These are phyloP conservation scores for Syrrhaptes paradoxus DNA, from an alignment of 2,113 vertebrate genomes.

Conservation along the genomic window DNA sequence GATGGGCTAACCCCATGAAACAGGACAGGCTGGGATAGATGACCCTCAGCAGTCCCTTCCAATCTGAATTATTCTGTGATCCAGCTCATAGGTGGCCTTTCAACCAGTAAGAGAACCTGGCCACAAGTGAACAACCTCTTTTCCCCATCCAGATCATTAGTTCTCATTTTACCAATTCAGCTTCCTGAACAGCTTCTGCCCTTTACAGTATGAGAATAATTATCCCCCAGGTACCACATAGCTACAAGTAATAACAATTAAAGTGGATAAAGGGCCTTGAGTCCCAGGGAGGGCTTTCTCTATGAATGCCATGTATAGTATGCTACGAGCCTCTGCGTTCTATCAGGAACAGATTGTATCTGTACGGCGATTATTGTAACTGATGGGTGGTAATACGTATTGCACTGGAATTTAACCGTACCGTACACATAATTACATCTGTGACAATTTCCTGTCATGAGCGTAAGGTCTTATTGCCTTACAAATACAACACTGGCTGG, in stretches of 20 bases:
- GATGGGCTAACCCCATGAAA: neutral
- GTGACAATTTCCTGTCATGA: conserved; percentile 5
- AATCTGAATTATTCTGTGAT: neutral
- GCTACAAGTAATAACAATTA: neutral
- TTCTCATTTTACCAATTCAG: neutral
- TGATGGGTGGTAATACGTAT: neutral
- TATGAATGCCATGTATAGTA: neutral
- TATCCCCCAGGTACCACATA: neutral
- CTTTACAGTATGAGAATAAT: neutral
- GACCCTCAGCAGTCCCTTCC: neutral
- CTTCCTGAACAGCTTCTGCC: neutral
- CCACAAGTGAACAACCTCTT: neutral
- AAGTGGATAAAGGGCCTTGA: neutral
- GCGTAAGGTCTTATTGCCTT: neutral
- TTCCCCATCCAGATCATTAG: neutral
- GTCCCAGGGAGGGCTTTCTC: neutral
- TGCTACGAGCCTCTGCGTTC: neutral
- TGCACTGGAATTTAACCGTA: neutral
- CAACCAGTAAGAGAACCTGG: neutral
- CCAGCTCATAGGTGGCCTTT: neutral
- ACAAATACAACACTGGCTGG: neutral
- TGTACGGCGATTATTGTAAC: neutral
- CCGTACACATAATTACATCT: neutral
- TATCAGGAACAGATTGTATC: conserved; percentile 20
- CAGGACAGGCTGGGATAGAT: neutral